Percentiles rank a stretch among this genome's conserved stretches.
Evolutionary conservation across 2,888 invertebrate genomes (phyloP).

Genomic region (Dynastes grantii): DNA sequence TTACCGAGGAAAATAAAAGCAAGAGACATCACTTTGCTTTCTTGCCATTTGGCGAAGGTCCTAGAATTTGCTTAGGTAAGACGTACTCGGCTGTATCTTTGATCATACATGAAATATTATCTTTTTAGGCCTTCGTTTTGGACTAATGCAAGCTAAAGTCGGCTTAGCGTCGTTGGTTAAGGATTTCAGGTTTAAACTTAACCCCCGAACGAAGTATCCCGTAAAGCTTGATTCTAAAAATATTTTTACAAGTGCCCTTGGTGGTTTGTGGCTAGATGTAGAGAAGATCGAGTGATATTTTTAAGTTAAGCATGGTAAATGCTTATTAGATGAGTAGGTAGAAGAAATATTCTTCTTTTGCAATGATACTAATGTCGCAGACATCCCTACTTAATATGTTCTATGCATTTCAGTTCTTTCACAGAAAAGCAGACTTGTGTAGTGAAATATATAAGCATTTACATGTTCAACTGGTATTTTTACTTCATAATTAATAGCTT

Average conservation of each 20-base stretch:
- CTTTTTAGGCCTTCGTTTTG: constrained; percentile 55
- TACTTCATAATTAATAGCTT: too few relatives aligned
- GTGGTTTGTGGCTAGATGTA: constrained; percentile 50
- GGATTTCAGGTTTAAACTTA: constrained; percentile 54
- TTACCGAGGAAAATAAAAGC: constrained; percentile 71
- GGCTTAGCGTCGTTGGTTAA: constrained; percentile 50
- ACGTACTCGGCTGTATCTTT: background rate
- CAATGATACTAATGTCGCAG: too few relatives aligned
- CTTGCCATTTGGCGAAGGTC: constrained; percentile 75
- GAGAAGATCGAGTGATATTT: constrained; percentile 20
- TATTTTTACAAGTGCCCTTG: constrained; percentile 45
- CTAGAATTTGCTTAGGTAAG: constrained; percentile 68
- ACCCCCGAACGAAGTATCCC: constrained; percentile 52
- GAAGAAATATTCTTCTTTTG: too few relatives aligned
- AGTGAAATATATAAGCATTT: too few relatives aligned
- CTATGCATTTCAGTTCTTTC: too few relatives aligned
- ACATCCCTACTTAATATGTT: too few relatives aligned
- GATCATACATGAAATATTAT: background rate
- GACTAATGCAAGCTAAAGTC: constrained; percentile 55
- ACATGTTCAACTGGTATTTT: too few relatives aligned
- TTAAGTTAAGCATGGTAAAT: background rate
- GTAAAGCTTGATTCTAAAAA: constrained; percentile 51
- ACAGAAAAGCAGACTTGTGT: too few relatives aligned
- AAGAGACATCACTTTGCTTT: constrained; percentile 71
- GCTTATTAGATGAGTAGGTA: too few relatives aligned